Conservation (phyloP, 2,888 invertebrate genomes). For the Agonopterix alstromeriana region DNA sequence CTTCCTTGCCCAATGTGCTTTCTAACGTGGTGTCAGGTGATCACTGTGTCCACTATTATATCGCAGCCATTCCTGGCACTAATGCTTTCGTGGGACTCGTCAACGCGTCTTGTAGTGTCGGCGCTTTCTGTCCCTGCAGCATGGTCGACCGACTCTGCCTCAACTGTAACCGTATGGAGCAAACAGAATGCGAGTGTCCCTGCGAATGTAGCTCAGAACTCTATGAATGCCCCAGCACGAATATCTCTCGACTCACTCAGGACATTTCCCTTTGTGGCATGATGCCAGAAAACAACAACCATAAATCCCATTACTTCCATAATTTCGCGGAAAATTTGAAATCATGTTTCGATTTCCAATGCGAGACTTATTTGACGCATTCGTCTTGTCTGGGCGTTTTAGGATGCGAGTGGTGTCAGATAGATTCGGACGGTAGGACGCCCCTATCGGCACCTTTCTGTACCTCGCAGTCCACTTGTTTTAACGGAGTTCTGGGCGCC, state of each 20-base stretch:
- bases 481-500: conserved; percentile 90
- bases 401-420: conserved; percentile 95
- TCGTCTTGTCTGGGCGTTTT: conserved; percentile 83
- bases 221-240: conserved; percentile 52
- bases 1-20: conserved; percentile 83
- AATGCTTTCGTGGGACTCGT: conserved; percentile 93
- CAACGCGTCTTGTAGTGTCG: conserved; percentile 89
- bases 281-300: conserved; percentile 65
- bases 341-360: conserved; percentile 81
- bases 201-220: conserved; percentile 87
- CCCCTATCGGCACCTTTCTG: conserved; percentile 85
- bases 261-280: conserved; percentile 62
- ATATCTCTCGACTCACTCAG: conserved; percentile 40
- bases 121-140: conserved; percentile 94
- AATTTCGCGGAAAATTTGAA: conserved; percentile 75
- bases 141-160: conserved; percentile 91
- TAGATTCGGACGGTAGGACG: conserved; percentile 85
- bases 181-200: conserved; percentile 95
- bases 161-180: conserved; percentile 96
- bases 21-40: conserved; percentile 92
- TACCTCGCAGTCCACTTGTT: conserved; percentile 87
- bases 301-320: conserved; percentile 66
- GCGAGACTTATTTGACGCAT: conserved; percentile 80
- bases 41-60: conserved; percentile 91
- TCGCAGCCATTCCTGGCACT: conserved; percentile 87